These are phyloP conservation scores for Aeoliscus strigatus DNA, from an alignment of 2,797 vertebrate species.

Conservation along the genomic window DNA sequence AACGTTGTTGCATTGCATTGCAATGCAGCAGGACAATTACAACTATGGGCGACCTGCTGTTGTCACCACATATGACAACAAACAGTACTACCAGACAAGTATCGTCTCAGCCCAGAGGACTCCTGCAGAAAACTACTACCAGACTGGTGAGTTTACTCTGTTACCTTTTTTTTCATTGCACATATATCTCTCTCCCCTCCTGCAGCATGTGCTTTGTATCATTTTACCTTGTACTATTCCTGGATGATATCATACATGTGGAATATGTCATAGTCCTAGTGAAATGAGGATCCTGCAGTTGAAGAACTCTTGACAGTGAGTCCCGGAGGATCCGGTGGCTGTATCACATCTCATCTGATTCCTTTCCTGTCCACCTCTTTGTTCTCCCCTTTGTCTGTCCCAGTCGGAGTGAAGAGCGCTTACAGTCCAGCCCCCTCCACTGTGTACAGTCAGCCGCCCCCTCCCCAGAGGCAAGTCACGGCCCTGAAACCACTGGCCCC, in stretches of 20 bases:
- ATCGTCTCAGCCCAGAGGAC: slow-evolving; percentile 61
- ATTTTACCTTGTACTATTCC: slow-evolving; percentile 3
- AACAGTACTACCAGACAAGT: slow-evolving; percentile 68
- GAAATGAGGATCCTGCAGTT: slow-evolving; percentile 19
- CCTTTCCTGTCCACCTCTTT: slow-evolving; percentile 5
- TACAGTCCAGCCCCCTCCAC: slow-evolving; percentile 67
- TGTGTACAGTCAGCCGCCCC: slow-evolving; percentile 72
- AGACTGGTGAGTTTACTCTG: slow-evolving; percentile 59
- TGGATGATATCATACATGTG: slow-evolving; percentile 3
- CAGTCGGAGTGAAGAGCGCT: slow-evolving; percentile 68
- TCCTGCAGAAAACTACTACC: slow-evolving; percentile 63
- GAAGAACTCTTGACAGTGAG: slow-evolving; percentile 8
- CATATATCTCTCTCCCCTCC: background rate
- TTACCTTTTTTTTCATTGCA: background rate
- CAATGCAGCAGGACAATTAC: slow-evolving; percentile 64
- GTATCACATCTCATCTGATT: slow-evolving; percentile 9
- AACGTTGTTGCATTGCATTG: background rate
- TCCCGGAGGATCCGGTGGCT: slow-evolving; percentile 5
- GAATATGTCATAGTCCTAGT: slow-evolving; percentile 12
- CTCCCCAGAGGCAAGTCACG: slow-evolving; percentile 73
- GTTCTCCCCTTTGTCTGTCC: slow-evolving; percentile 4
- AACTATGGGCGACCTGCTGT: slow-evolving; percentile 55
- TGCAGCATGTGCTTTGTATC: slow-evolving; percentile 1
- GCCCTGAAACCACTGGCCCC: slow-evolving; percentile 67
- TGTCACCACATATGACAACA: slow-evolving; percentile 65